Percentiles rank a stretch among this genome's conserved stretches.
Evolutionary conservation across 2,797 vertebrate species (phyloP).

Genomic region (Pitangus sulphuratus): DNA sequence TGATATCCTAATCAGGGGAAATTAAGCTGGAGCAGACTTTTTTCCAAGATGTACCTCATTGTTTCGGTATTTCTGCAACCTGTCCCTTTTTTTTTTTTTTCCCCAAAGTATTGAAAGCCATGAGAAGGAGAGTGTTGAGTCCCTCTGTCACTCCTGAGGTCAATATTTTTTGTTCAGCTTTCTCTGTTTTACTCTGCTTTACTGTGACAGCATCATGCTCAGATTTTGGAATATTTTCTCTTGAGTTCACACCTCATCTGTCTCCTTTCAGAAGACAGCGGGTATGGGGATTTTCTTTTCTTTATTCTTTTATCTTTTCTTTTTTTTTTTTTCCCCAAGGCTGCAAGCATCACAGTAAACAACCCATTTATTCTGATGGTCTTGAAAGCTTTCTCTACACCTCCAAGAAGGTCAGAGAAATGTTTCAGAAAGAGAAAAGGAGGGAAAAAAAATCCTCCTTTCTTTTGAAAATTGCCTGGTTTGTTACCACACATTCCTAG

Average conservation of each 20-base stretch:
- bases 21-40: not conserved
- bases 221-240: conserved; percentile 31
- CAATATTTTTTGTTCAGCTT: not conserved
- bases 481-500: not conserved
- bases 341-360: conserved; percentile 51
- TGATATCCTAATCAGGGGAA: not conserved
- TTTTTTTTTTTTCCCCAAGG: not conserved
- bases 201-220: not conserved
- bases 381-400: conserved; percentile 47
- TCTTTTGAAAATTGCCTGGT: conserved; percentile 21
- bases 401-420: conserved; percentile 50
- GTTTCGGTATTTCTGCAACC: not conserved
- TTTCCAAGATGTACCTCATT: not conserved
- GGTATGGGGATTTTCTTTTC: conserved; percentile 9
- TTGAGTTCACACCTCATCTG: not conserved
- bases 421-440: not conserved
- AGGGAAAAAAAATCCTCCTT: not conserved
- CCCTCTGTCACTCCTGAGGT: not conserved
- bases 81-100: not conserved
- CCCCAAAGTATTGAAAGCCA: accelerated
- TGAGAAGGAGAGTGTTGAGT: not conserved
- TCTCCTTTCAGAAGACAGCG: not conserved
- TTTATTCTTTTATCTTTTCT: conserved; percentile 9
- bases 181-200: not conserved
- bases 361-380: conserved; percentile 58